Evolutionary conservation across 2,113 vertebrate species (phyloP), one percentile per base, ranked within the genome.

Genomic region (Coptodon rendalli): DNA sequence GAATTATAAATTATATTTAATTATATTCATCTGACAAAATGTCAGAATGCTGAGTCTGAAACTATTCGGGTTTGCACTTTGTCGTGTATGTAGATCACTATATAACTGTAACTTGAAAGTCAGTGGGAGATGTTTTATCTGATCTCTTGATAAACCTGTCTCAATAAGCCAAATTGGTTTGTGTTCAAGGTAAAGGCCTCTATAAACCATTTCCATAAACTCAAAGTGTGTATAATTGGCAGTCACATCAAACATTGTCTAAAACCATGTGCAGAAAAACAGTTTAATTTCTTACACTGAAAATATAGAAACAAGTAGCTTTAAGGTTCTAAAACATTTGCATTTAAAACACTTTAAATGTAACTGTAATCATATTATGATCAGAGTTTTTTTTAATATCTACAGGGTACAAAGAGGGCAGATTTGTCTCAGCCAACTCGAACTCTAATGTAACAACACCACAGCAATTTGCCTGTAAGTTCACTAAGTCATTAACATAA

Each of bases 41-140:
- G 38, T 71, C 7, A 3, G 38, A 43, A 73, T 27, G 14, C 57
- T 61, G 57, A 34, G 5, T 61, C 40, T 76, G 71, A 76, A 76
- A 48, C 40, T 76, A 27, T 11, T 29, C 0, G 0, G 0, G 14
- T 17, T 27, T 48, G 71, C 14, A 48, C 22, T 73, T 17, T 73
- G 22, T 48, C 4, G 0, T 73, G 8, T 17, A 76, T 76, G 68
- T 27, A 45, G 22, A 45, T 73, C 3, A 73, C 22, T 45, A 10
- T 45, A 43, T 71, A 71, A 71, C n/a, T 73, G 22, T 73, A 48
- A 24, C n/a, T 11, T 56, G 10, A 56, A 22, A 54, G 52, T 22
- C 52, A 24, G 53, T 27, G 22, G 54, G 54, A 57, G 27, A 14
- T 76, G 71, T 27, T 76, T 76, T 45, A 76, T 29, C 43, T 76